phyloP scores from a whole-genome alignment of 1,140 invertebrate genomes.

The Polyergus mexicanus region DNA sequence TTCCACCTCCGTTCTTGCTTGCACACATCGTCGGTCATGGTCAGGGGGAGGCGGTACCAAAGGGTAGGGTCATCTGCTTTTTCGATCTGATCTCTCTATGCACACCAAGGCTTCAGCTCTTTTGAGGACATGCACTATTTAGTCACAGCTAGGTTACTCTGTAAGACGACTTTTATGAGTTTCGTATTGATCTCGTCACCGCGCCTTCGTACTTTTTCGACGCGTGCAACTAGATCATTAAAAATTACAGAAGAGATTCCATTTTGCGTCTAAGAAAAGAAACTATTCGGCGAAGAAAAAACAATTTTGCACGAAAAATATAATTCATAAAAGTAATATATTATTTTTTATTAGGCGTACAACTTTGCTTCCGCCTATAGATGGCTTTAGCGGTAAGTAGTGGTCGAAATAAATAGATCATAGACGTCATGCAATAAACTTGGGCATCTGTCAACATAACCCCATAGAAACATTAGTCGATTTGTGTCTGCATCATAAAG shows the following conservation, averaged over 20 bases:
- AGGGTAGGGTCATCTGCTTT: conserved; percentile 29
- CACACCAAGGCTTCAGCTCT: background rate
- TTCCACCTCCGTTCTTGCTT: conserved; percentile 8
- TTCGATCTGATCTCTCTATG: background rate
- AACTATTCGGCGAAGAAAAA: background rate
- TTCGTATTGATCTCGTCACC: conserved; percentile 11
- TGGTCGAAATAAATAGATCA: no score
- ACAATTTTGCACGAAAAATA: no score
- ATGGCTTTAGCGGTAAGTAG: no score
- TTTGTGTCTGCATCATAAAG: no score
- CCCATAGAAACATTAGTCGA: no score
- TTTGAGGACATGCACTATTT: background rate
- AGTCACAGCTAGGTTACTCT: background rate
- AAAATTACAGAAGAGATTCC: background rate
- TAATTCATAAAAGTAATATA: background rate
- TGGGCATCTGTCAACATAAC: no score
- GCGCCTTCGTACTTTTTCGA: background rate
- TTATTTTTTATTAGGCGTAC: no score
- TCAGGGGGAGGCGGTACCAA: conserved; percentile 40
- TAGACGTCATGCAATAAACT: no score
- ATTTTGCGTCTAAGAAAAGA: background rate
- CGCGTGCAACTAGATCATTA: background rate
- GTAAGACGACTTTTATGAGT: conserved; percentile 29
- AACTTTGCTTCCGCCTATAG: no score
- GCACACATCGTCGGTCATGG: conserved; percentile 68